Evolutionary conservation across 2,113 vertebrate species (phyloP).

Genomic region (Brachyhypopomus gauderio): DNA sequence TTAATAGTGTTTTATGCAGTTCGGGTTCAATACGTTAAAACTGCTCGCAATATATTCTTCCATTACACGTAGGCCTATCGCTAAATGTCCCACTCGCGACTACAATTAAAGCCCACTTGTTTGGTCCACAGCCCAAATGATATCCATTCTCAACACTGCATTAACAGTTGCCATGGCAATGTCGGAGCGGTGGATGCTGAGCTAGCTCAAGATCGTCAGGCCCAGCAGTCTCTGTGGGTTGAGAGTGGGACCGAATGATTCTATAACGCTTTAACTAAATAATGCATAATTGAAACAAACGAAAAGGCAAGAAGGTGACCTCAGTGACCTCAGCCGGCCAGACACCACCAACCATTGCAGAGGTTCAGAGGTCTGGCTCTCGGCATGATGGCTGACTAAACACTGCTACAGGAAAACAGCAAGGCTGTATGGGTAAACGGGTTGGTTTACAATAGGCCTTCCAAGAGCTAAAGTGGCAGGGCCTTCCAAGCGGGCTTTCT

Average conservation of each 20-base stretch:
- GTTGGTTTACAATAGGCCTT: not conserved
- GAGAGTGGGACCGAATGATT: too few species aligned
- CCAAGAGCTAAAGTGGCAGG: not conserved
- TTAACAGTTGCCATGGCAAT: too few species aligned
- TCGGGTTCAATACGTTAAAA: not conserved
- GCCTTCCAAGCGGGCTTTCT: not conserved
- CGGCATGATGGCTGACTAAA: not conserved
- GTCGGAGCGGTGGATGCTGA: too few species aligned
- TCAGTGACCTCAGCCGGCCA: not conserved
- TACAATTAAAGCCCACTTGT: too few species aligned
- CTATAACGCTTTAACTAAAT: too few species aligned
- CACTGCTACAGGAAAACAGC: not conserved
- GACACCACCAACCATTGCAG: not conserved
- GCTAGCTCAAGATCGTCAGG: too few species aligned
- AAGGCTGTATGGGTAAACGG: conserved; percentile 1
- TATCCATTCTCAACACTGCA: too few species aligned
- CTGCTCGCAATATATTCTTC: not conserved
- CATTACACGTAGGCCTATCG: too few species aligned
- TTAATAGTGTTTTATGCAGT: too few species aligned
- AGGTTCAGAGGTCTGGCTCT: not conserved
- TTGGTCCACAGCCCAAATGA: too few species aligned
- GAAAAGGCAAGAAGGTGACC: not conserved
- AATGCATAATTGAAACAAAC: not conserved
- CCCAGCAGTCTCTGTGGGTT: too few species aligned
- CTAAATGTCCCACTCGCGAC: too few species aligned